Conservation (phyloP, 2,113 vertebrate species). For the Planiliza haematocheilus region DNA sequence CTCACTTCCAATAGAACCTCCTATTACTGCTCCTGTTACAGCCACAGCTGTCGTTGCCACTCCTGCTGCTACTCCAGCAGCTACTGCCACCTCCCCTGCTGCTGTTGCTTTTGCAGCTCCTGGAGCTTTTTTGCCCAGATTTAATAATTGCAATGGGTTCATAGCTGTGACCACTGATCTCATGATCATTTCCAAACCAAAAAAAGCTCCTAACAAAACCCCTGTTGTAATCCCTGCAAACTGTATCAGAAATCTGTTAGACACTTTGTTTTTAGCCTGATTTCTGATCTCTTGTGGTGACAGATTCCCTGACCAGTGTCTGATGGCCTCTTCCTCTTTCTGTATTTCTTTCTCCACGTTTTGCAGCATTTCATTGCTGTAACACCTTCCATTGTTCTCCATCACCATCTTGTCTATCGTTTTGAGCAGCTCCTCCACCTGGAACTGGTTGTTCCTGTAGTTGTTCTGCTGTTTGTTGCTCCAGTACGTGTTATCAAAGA, state of each 20-base stretch:
- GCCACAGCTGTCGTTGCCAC: too few species aligned
- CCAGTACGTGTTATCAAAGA: constrained; percentile 69
- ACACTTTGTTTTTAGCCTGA: constrained; percentile 65
- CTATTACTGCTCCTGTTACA: constrained; percentile 9
- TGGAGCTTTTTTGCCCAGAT: accelerated
- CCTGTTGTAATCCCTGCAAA: constrained; percentile 28
- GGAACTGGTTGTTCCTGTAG: constrained; percentile 54
- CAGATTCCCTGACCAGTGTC: too few species aligned
- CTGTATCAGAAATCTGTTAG: background rate
- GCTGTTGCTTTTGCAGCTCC: accelerated
- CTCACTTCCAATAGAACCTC: background rate
- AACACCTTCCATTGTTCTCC: constrained; percentile 30
- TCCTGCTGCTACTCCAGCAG: too few species aligned
- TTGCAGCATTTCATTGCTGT: too few species aligned
- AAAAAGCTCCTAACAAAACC: too few species aligned
- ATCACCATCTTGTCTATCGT: constrained; percentile 56
- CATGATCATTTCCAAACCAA: accelerated
- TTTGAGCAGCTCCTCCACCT: constrained; percentile 41
- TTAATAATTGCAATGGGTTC: accelerated
- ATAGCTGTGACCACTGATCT: background rate
- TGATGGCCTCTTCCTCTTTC: too few species aligned
- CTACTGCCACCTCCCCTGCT: too few species aligned
- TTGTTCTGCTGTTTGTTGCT: background rate
- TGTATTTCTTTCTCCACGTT: too few species aligned
- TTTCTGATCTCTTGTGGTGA: constrained; percentile 36